phyloP scores from a whole-genome alignment of 2,113 vertebrate genomes.

The Antennarius striatus region DNA sequence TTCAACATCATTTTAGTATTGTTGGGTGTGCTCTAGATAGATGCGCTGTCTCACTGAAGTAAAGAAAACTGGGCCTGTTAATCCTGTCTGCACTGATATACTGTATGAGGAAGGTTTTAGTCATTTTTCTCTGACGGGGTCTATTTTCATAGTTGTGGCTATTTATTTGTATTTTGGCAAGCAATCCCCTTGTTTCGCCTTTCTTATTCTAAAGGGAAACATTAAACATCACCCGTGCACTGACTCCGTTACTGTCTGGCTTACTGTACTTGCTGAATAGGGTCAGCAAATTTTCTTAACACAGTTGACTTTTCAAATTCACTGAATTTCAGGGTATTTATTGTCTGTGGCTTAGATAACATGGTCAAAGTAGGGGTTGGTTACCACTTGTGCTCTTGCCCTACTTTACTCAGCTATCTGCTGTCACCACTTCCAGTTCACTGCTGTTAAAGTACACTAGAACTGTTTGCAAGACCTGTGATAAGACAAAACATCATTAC shows the following conservation, averaged over 20 bases:
- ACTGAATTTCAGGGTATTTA: not conserved
- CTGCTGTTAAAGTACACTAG: not conserved
- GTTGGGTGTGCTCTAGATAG: slow-evolving; percentile 18
- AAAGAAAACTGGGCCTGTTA: not conserved
- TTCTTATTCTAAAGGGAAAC: not conserved
- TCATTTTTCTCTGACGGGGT: not conserved
- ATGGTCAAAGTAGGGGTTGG: not conserved
- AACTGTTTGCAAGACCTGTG: not conserved
- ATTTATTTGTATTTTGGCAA: no score
- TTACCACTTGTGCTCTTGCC: not conserved
- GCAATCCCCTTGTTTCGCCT: no score
- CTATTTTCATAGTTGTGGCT: not conserved
- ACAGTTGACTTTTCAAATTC: not conserved
- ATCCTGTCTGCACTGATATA: not conserved
- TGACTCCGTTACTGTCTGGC: not conserved
- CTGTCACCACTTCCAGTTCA: not conserved
- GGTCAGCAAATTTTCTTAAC: not conserved
- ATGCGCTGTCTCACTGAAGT: slow-evolving; percentile 10
- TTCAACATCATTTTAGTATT: slow-evolving; percentile 14
- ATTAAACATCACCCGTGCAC: not conserved
- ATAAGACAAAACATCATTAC: not conserved
- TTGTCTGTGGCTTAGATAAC: not conserved
- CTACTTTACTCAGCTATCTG: not conserved
- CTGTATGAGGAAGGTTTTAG: not conserved
- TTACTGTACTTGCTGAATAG: no score